Percentiles rank a stretch among this genome's conserved stretches.
phyloP scores from a whole-genome alignment of 2,113 vertebrate species.

The Thalassarche chlororhynchos region DNA sequence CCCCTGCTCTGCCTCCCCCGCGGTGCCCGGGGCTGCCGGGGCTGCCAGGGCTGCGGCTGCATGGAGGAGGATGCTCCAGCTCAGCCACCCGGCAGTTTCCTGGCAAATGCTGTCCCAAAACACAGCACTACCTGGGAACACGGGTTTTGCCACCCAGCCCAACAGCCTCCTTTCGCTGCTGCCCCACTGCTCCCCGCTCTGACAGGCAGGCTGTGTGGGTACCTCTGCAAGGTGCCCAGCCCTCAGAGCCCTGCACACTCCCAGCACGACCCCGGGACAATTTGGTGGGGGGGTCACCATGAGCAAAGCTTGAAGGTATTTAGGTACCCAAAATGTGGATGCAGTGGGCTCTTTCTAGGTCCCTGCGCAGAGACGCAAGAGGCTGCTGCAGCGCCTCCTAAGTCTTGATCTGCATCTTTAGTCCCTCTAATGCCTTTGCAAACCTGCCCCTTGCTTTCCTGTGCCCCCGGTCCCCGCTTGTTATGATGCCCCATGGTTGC shows the following conservation, averaged over 20 bases:
- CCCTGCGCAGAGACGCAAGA: neutral
- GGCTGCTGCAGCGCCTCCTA: neutral
- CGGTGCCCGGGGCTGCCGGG: accelerated
- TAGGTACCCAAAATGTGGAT: neutral
- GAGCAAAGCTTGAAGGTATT: neutral
- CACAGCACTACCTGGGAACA: neutral
- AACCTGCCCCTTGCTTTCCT: too few species aligned
- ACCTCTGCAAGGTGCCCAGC: neutral
- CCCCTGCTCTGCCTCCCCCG: neutral
- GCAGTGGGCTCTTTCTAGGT: neutral
- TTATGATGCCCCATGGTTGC: accelerated
- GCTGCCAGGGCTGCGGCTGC: neutral
- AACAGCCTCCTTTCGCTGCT: neutral
- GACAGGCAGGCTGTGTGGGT: neutral
- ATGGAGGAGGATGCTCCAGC: neutral
- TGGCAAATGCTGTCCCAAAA: neutral
- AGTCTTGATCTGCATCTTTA: neutral
- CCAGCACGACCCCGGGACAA: accelerated
- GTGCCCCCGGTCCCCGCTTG: accelerated
- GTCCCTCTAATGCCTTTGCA: neutral
- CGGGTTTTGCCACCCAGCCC: accelerated
- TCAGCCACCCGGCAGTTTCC: neutral
- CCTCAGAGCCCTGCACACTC: accelerated
- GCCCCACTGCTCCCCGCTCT: accelerated
- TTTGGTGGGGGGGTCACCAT: neutral